Base-by-base conservation (phyloP, 1,140 invertebrate genomes). In the Sipha flava region DNA sequence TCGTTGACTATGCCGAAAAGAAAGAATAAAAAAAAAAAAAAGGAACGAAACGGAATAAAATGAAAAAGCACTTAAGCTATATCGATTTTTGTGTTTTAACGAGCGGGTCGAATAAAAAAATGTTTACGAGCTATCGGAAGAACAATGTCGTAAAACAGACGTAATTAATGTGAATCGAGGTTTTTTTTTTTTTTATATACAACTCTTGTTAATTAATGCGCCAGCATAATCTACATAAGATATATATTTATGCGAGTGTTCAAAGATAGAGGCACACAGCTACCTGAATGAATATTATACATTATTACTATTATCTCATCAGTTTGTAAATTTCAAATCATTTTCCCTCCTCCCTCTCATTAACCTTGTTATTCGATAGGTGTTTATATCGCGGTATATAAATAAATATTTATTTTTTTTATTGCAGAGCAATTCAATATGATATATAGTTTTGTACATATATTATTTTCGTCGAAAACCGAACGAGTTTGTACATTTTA, bases 11-110 rank as follows among this genome's bases (percentile, higher is more conserved):
- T 40, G 23, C 23, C 6, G 23, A 21, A 14, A 16, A 14, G 26
- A 31, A 6, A 14, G 29, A 12, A 14, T 10, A 43, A 21, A 37
- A 7, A n/a, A 70, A 70, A 45, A 70, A 70, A 40, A 40, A 40
- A 40, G 10, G 5, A 4, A 40, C 5, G 10, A 40, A 40, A 4
- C 37, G 10, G 10, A 40, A 40, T 6, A 40, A 40, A 29, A 70
- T 9, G 21, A 43, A 66, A 37, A 66, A 66, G 64, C 64, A 66
- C 37, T 66, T 66, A 66, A 21, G 64, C 64, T 66, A 43, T 66
- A 66, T 66, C 37, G 64, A 66, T 66, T 66, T 66, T 66, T 21
- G 64, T 66, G 37, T 26, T 66, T 66, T 66, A 43, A 66, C 64
- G 64, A 66, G 18, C 64, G 10, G 14, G 64, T 66, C n/a, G 64